These are phyloP conservation scores for Apogon talboti DNA, from an alignment of 2,797 vertebrate genomes.

Conservation along the genomic window DNA sequence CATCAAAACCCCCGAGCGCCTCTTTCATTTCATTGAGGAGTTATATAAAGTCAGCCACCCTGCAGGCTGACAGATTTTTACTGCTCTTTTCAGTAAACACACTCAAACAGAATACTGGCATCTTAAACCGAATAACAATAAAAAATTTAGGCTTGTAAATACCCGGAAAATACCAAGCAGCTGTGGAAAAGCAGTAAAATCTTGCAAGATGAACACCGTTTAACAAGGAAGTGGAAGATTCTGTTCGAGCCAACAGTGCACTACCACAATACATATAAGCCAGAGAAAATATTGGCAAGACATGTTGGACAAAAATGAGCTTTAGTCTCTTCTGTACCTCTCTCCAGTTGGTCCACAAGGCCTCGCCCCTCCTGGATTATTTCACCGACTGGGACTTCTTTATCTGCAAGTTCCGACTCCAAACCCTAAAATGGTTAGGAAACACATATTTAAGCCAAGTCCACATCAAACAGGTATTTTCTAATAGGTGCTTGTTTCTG, in stretches of 20 bases:
- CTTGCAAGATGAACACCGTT: conserved; percentile 17
- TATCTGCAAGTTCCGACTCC: conserved; percentile 84
- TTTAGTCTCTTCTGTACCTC: conserved; percentile 76
- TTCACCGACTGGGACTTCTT: conserved; percentile 77
- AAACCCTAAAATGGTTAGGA: conserved; percentile 79
- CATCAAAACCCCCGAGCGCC: conserved; percentile 43
- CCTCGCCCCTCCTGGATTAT: conserved; percentile 80
- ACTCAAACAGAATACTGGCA: conserved; percentile 33
- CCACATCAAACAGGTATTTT: not conserved
- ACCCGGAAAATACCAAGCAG: conserved; percentile 51
- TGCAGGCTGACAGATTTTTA: conserved; percentile 49
- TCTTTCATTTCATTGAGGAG: conserved; percentile 44
- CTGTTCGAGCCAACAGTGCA: not conserved
- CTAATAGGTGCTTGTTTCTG: too few relatives aligned
- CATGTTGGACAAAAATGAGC: too few relatives aligned
- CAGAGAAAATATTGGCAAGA: too few relatives aligned
- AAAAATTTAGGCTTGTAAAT: conserved; percentile 47
- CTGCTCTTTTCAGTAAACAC: conserved; percentile 29
- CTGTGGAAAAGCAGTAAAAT: conserved; percentile 53
- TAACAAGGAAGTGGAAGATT: conserved; percentile 35
- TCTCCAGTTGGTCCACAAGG: conserved; percentile 87
- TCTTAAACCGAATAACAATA: conserved; percentile 31
- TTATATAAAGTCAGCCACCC: conserved; percentile 56
- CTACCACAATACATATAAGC: not conserved
- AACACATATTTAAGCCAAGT: conserved; percentile 11